phyloP scores from a whole-genome alignment of 2,113 vertebrate species.

The Vulpes ferrilata region DNA sequence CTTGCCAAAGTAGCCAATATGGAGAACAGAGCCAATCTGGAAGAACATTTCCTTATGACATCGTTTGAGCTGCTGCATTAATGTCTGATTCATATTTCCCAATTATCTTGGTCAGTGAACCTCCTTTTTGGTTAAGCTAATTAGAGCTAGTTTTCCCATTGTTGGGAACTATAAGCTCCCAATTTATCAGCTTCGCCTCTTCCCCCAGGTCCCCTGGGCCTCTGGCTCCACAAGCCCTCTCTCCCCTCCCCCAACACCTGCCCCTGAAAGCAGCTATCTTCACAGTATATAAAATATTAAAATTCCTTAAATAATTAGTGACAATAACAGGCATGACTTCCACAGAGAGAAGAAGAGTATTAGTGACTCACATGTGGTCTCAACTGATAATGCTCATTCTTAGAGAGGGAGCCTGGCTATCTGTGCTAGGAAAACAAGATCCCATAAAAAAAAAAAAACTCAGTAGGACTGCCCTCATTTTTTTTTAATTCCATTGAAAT shows the following conservation, averaged over 20 bases:
- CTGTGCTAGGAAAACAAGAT: background rate
- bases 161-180: background rate
- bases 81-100: background rate
- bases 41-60: too few relatives aligned
- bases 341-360: background rate
- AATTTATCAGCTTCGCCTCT: background rate
- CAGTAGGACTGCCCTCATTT: accelerated
- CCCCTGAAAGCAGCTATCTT: background rate
- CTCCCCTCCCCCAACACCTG: background rate
- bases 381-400: background rate
- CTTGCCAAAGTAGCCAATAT: background rate
- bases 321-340: background rate
- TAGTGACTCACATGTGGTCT: background rate
- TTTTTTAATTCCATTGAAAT: background rate
- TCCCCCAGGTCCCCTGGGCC: background rate
- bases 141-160: background rate
- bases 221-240: accelerated
- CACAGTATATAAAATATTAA: background rate
- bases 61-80: background rate
- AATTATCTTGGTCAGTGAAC: background rate
- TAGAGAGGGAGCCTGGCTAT: background rate
- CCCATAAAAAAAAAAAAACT: background rate
- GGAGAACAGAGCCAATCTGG: accelerated
- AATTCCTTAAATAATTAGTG: background rate
- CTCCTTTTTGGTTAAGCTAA: background rate